phyloP scores from a whole-genome alignment of 2,113 vertebrate genomes.

The Isurus oxyrinchus region DNA sequence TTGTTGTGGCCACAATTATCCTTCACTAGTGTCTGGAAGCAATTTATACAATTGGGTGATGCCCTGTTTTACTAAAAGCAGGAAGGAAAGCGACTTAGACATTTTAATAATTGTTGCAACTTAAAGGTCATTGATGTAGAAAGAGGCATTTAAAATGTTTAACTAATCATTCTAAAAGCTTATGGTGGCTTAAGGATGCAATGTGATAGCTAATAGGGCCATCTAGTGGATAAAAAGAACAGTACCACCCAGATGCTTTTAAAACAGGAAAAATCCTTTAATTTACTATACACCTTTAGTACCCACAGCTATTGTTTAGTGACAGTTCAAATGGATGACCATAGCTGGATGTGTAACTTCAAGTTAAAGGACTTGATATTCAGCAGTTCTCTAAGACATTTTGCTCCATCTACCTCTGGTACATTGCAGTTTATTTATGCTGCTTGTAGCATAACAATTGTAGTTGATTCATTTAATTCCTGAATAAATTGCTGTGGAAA shows the following conservation, averaged over 20 bases:
- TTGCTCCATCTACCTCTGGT: background rate
- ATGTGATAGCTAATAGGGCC: background rate
- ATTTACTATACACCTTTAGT: background rate
- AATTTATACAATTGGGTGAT: background rate
- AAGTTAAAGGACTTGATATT: background rate
- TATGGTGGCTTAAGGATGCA: background rate
- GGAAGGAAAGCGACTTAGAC: background rate
- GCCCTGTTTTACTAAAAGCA: background rate
- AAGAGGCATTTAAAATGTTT: background rate
- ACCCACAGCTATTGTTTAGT: background rate
- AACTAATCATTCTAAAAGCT: background rate
- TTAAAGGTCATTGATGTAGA: background rate
- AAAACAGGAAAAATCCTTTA: background rate
- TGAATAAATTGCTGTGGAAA: background rate
- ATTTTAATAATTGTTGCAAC: background rate
- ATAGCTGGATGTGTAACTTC: background rate
- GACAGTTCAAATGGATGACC: background rate
- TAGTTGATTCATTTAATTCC: background rate
- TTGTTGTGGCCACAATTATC: background rate
- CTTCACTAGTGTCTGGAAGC: background rate
- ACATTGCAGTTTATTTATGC: background rate
- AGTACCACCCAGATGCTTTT: background rate
- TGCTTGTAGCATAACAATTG: background rate
- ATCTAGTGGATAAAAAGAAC: conserved; percentile 6
- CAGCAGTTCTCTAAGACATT: background rate